These are phyloP conservation scores for Theonella swinhoei DNA, from an alignment of 37 sponge, comb jelly and placozoan species.

Conservation along the genomic window DNA sequence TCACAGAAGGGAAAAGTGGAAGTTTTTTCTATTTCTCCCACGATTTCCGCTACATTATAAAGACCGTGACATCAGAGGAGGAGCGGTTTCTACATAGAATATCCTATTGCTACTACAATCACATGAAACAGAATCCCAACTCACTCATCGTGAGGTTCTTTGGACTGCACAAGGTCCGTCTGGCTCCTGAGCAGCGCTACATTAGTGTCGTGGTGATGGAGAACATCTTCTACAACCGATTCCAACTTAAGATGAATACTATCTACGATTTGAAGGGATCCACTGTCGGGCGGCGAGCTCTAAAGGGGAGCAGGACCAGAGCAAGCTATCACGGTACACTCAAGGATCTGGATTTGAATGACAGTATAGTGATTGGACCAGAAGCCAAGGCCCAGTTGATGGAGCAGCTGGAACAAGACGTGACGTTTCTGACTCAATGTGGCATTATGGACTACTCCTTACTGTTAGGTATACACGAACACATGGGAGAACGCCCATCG, in stretches of 20 bases:
- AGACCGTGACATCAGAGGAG: slow-evolving; percentile 80
- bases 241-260: slow-evolving; percentile 56
- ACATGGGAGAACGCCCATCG: neutral
- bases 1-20: slow-evolving; percentile 94
- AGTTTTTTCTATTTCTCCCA: slow-evolving; percentile 94
- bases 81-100: slow-evolving; percentile 61
- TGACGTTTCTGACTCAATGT: slow-evolving; percentile 54
- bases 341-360: slow-evolving; percentile 85
- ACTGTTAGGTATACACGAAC: slow-evolving; percentile 78
- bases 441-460: slow-evolving; percentile 93
- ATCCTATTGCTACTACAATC: slow-evolving; percentile 58
- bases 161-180: slow-evolving; percentile 80
- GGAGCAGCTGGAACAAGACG: slow-evolving; percentile 75
- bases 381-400: slow-evolving; percentile 70
- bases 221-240: slow-evolving; percentile 79
- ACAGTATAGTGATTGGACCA: slow-evolving; percentile 57
- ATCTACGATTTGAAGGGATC: slow-evolving; percentile 93
- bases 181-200: slow-evolving; percentile 81
- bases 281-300: slow-evolving; percentile 60
- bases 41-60: slow-evolving; percentile 87
- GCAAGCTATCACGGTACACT: slow-evolving; percentile 57
- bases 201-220: slow-evolving; percentile 92
- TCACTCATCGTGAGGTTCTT: slow-evolving; percentile 80
- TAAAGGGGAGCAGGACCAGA: slow-evolving; percentile 40
- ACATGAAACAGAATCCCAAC: slow-evolving; percentile 84